Base-by-base conservation (phyloP, 2,888 invertebrate species). In the Agriopis marginaria region DNA sequence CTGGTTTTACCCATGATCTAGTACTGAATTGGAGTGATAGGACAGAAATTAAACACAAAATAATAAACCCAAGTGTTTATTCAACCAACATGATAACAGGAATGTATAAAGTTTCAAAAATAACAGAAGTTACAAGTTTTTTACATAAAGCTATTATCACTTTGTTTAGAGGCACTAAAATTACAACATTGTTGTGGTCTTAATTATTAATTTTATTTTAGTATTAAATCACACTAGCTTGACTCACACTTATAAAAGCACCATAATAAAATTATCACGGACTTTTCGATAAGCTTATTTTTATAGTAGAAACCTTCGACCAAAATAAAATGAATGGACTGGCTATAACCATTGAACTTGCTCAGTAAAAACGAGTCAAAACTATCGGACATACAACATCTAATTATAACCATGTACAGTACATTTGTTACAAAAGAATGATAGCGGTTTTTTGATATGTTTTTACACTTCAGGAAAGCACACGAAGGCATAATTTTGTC, bases 41-140 rank as follows among this genome's bases (percentile, higher is more conserved):
- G 4, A 55, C 7, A 11, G 44, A 59, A 55, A 23, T 23, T 12
- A 12, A 68, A 61, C 32, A 32, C 40, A 59, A 64, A 63, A 1
- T 14, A 17, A n/a, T 63, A 63, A 70, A 66, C 64, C 77, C 78
- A 77, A 62, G 68, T 71, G 66, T 79, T 80, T 77, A 79, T 75
- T 73, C 51, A 76, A 73, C 70, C 75, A 77, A 63, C 47, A 63
- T 39, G 42, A 71, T 72, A 82, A 77, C 72, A 81, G 81, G 78
- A 82, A 82, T 81, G 80, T 83, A 77, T 75, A 76, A 63, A 54
- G 72, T 72, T 63, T 73, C 75, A 71, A 67, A 70, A 67, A 68
- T 69, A 61, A 63, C 61, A 50, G 11, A 49, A 44, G 63, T 72
- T 61, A 51, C 49, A 47, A 23, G 10, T 12, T 59, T 14, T 40